phyloP scores from a whole-genome alignment of 2,113 vertebrate genomes.

The Cyanoramphus novaezelandiae region DNA sequence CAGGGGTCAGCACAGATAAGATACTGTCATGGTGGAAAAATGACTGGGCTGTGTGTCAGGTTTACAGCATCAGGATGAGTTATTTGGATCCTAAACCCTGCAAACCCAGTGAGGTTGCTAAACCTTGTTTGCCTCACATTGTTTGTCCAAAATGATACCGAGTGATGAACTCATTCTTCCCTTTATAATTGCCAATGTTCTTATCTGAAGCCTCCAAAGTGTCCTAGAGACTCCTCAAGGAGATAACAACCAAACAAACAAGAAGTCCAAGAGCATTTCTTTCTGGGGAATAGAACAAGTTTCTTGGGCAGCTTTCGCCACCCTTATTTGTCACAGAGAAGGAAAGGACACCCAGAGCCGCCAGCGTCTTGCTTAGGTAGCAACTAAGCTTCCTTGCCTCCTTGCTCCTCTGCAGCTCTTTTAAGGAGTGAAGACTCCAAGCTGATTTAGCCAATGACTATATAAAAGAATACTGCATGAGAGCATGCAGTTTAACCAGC shows the following conservation, averaged over 20 bases:
- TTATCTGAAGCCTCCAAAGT: background rate
- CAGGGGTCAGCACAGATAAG: background rate
- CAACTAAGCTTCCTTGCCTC: background rate
- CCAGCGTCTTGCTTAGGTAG: background rate
- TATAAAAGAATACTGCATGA: background rate
- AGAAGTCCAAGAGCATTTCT: background rate
- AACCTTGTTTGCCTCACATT: slow-evolving; percentile 9
- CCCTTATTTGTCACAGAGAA: background rate
- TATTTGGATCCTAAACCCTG: background rate
- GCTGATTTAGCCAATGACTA: background rate
- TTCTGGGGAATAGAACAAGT: background rate
- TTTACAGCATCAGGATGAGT: background rate
- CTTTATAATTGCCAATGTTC: background rate
- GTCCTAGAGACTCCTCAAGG: background rate
- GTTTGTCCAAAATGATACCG: background rate
- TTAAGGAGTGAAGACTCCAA: background rate
- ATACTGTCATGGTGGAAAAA: background rate
- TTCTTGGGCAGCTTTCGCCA: background rate
- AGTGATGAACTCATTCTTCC: slow-evolving; percentile 5
- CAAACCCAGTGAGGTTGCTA: background rate
- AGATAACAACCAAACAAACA: background rate
- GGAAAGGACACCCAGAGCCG: background rate
- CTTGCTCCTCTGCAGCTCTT: background rate
- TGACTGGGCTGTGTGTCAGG: background rate
- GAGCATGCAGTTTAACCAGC: background rate